Evolutionary conservation across 2,888 invertebrate genomes (phyloP), one percentile per base, ranked within the genome.

Genomic region (Meteorus colon): DNA sequence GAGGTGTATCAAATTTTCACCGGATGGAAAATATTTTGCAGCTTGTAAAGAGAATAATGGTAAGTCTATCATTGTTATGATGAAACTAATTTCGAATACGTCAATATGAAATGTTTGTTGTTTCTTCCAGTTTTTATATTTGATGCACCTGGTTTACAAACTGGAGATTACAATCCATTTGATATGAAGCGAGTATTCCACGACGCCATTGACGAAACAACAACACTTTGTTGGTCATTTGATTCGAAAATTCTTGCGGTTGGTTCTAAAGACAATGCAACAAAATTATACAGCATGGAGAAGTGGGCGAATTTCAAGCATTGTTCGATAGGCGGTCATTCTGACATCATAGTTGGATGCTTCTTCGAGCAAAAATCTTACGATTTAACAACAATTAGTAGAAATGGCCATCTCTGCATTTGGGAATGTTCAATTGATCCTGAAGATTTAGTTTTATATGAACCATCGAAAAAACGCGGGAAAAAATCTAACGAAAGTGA

Each of bases 21-120:
- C 98, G 0, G 95, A 98, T 91, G 97, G 98, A 29, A 95, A 94
- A 91, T 95, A 96, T 86, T 96, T 98, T 91, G 98, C 98, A 0
- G 95, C 96, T 14, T 96, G 97, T 60, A 95, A 96, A 89, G 95
- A 94, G 84, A 95, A 94, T 86, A 94, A 94, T 89, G 95, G 95
- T 95, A 90, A 85, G 41, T 41, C 8, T 34, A 12, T 8, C 12
- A 41, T 12, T 41, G 8, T 8, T 2, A 12, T 41, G 2, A 2
- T 12, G 41, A 41, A 0, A 41, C 12, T 12, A 41, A 12, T 41
- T 41, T 41, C 8, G 12, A 0, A 41, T 41, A 12, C 41, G 27
- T 55, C 4, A 2, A 31, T 67, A 34, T 12, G 73, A 10, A 6
- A 67, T 24, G 24, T 71, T 75, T 34, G 8, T 79, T 78, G 77